Evolutionary conservation across 2,888 invertebrate genomes (phyloP), one percentile per base, ranked within the genome.

Genomic region (Caenorhabditis imperialis): DNA sequence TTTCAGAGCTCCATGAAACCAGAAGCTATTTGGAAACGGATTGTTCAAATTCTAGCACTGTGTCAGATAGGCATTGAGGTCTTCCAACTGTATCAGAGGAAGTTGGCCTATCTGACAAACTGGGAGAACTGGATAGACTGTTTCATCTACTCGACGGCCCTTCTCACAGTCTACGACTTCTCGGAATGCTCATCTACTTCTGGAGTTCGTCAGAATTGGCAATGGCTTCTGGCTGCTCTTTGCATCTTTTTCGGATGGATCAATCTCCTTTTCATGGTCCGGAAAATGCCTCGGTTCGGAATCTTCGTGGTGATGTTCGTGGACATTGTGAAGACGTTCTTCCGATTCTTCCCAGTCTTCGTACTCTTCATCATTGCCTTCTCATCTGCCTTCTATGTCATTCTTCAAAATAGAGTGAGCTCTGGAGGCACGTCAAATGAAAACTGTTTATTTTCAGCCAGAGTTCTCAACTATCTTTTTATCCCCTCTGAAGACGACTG

Each of bases 91-190:
- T 88, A 86, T 72, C 88, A 89, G 79, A 86, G 89, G 12, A 88
- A 89, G 54, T 81, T 88, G 58, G 82, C 88, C 47, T 91, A 90
- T 82, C 71, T 90, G n/a, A 88, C 88, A 25, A 75, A 70, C 33
- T 85, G 88, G 84, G 90, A 90, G 77, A 90, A 90, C 79, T 67
- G 89, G 47, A 85, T 90, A 42, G 90, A 90, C 81, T 90, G 90
- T 89, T 81, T 88, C n/a, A 89, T 90, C 47, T 90, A 90, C 75
- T 80, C 90, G 3, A 86, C 88, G 2, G 88, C 90, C 6, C 81
- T 90, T 18, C 78, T 91, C 10, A 86, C 90, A 10, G 89, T 90
- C 14, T 86, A 89, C 42, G 90, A 90, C 79, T 88, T 90, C 74
- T 84, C 86, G 7, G 81, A 82, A 0, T 90, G 90, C 79, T 88